Evolutionary conservation across 2,113 vertebrate species (phyloP).

Genomic region (Himantopus leucocephalus): DNA sequence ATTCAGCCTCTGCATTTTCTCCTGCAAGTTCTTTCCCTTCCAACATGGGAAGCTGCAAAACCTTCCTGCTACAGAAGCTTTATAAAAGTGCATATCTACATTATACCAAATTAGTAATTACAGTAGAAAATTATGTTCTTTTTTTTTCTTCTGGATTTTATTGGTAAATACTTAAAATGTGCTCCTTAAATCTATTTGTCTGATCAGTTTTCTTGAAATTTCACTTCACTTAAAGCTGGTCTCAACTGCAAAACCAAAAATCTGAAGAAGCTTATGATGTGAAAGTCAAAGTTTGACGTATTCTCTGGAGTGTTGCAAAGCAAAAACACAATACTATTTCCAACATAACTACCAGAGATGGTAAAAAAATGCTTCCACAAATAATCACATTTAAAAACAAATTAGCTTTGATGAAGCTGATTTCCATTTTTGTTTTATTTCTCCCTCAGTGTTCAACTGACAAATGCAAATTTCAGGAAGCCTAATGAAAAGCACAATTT

Average conservation of each 20-base stretch:
- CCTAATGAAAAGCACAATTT: background rate
- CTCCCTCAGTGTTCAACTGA: background rate
- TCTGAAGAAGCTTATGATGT: background rate
- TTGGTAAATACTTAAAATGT: background rate
- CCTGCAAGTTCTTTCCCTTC: background rate
- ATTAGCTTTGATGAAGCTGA: background rate
- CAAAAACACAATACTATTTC: background rate
- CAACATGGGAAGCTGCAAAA: background rate
- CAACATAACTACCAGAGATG: background rate
- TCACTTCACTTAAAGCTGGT: background rate
- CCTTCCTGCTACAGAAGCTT: background rate
- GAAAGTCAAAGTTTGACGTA: background rate
- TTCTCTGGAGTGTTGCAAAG: background rate
- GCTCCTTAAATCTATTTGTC: background rate
- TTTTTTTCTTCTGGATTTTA: background rate
- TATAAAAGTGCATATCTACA: background rate
- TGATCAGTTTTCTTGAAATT: background rate
- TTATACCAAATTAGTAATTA: background rate
- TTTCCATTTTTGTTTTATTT: background rate
- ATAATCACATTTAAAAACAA: background rate
- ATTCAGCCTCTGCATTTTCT: background rate
- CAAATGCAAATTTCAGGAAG: background rate
- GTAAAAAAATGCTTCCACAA: background rate
- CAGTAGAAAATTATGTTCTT: background rate
- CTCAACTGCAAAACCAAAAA: background rate